A percentile compares a stretch with the other conserved stretches of the same genome.
Evolutionary conservation across 92 coral and sea anemone genomes (phyloP).

Genomic region (Pocillopora meandrina): DNA sequence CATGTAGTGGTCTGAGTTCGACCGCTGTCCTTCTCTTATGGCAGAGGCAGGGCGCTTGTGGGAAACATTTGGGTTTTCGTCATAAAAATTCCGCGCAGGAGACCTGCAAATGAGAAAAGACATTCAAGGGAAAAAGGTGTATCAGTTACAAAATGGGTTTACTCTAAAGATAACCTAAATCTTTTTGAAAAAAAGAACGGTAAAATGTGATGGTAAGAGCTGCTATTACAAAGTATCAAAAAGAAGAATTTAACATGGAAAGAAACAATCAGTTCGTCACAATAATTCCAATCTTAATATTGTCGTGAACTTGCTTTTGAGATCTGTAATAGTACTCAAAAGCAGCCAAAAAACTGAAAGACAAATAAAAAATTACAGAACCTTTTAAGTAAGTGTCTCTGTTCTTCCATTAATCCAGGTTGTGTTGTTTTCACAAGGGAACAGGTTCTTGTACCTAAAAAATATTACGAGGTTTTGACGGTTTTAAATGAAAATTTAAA

Average conservation of each 20-base stretch:
- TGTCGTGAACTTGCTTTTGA: too few relatives aligned
- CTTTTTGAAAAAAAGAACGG: too few relatives aligned
- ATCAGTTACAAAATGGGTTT: too few relatives aligned
- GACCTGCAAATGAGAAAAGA: not conserved
- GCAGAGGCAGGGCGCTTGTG: constrained; percentile 21
- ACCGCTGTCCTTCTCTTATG: constrained; percentile 31
- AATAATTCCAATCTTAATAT: too few relatives aligned
- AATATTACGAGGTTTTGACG: not conserved
- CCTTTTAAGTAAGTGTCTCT: constrained; percentile 3
- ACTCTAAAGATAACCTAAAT: too few relatives aligned
- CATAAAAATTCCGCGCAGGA: not conserved
- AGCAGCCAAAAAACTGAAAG: not conserved
- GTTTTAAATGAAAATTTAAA: not conserved
- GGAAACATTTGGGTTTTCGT: constrained; percentile 6
- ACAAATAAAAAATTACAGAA: not conserved
- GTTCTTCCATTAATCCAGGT: not conserved
- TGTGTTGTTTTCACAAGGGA: constrained; percentile 72
- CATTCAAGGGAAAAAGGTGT: not conserved
- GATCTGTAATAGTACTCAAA: too few relatives aligned
- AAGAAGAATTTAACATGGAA: too few relatives aligned
- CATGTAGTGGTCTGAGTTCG: constrained; percentile 33
- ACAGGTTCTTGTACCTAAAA: constrained; percentile 81
- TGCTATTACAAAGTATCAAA: too few relatives aligned
- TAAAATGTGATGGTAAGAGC: too few relatives aligned
- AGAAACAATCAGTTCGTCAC: too few relatives aligned